Evolutionary conservation across 2,888 invertebrate species (phyloP).

Genomic region (Heliconius ismenius): DNA sequence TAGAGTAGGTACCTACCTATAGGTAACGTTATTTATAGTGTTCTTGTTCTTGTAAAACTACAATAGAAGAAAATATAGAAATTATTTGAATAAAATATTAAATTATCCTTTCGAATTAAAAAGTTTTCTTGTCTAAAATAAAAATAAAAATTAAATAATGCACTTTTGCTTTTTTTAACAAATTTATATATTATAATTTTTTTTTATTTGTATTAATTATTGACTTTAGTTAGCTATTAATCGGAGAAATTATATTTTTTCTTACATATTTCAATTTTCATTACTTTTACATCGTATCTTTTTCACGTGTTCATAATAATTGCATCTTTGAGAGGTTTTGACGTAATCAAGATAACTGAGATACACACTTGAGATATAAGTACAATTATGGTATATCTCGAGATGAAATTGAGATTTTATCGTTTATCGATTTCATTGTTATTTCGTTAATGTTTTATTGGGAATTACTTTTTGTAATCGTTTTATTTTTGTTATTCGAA

Average conservation of each 20-base stretch:
- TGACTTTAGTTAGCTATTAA: background rate
- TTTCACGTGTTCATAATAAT: constrained; percentile 16
- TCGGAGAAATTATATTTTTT: background rate
- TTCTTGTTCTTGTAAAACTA: background rate
- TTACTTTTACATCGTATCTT: background rate
- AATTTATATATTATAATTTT: background rate
- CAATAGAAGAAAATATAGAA: too few species aligned
- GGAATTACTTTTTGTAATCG: constrained; percentile 7
- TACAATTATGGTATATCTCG: constrained; percentile 43
- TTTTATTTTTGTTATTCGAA: too few species aligned
- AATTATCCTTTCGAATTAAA: too few species aligned
- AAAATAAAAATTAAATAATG: background rate
- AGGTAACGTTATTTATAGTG: background rate
- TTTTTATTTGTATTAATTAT: background rate
- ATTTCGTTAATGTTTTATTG: constrained; percentile 12
- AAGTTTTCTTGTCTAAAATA: too few species aligned
- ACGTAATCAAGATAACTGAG: constrained; percentile 34
- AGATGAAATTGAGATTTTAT: constrained; percentile 45
- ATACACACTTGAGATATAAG: constrained; percentile 39
- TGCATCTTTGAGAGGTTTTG: constrained; percentile 33
- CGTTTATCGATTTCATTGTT: constrained; percentile 16
- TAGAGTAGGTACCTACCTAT: background rate
- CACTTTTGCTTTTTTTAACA: background rate
- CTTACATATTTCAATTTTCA: background rate
- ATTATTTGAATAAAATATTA: background rate